phyloP scores from a whole-genome alignment of 1,140 invertebrate species.

The Macrobrachium nipponense region DNA sequence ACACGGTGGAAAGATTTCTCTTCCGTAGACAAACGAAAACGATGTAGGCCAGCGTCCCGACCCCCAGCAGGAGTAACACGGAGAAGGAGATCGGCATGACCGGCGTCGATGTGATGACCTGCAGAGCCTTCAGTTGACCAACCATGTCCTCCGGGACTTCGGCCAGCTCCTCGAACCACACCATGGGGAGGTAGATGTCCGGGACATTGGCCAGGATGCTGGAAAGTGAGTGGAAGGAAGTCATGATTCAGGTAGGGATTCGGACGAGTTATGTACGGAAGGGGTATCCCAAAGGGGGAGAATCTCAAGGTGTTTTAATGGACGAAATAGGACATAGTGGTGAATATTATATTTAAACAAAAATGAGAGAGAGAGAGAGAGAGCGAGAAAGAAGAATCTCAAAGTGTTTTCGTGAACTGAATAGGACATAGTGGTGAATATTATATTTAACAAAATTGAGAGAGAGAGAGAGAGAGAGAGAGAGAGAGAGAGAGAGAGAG shows the following conservation, averaged over 20 bases:
- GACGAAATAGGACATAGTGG: too few relatives aligned
- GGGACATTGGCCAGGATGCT: conserved; percentile 39
- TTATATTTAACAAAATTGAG: too few relatives aligned
- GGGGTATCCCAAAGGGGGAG: too few relatives aligned
- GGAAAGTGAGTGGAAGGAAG: not conserved
- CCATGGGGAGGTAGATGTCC: conserved; percentile 48
- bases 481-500: not conserved
- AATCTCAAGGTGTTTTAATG: too few relatives aligned
- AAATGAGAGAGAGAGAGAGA: not conserved
- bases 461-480: not conserved
- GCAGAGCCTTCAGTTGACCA: conserved; percentile 16
- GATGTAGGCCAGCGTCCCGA: not conserved
- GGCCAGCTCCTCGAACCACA: conserved; percentile 56
- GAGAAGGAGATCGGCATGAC: conserved; percentile 13
- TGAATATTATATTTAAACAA: not conserved
- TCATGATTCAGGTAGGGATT: too few relatives aligned
- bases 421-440: too few relatives aligned
- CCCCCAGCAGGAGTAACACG: conserved; percentile 5
- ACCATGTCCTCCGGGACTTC: conserved; percentile 29
- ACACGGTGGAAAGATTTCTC: not conserved
- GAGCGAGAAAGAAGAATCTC: not conserved
- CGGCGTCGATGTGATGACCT: conserved; percentile 44
- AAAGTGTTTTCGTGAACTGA: too few relatives aligned
- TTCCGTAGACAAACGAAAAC: not conserved
- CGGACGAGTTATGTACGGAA: too few relatives aligned